phyloP scores from a whole-genome alignment of 2,113 vertebrate genomes.

The Cinclus cinclus region DNA sequence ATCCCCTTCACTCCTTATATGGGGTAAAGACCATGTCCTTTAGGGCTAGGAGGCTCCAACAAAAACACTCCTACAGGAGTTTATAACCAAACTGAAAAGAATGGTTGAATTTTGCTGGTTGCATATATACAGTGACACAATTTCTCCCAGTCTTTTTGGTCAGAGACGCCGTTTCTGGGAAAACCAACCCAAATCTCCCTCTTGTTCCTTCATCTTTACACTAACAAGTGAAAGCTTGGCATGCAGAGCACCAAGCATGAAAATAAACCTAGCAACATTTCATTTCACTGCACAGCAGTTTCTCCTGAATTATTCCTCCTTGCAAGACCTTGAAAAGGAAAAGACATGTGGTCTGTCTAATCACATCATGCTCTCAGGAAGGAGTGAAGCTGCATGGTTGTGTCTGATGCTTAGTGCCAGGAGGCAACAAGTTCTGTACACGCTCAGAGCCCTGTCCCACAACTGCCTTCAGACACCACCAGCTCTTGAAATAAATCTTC shows the following conservation, averaged over 20 bases:
- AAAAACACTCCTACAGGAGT: not conserved
- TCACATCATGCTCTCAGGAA: not conserved
- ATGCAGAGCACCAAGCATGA: not conserved
- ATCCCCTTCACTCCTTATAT: not conserved
- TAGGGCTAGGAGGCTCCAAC: not conserved
- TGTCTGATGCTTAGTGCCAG: not conserved
- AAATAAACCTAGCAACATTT: not conserved
- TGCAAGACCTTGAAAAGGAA: not conserved
- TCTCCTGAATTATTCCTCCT: not conserved
- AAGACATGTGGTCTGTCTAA: accelerated
- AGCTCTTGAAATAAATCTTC: not conserved
- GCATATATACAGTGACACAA: not conserved
- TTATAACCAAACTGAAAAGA: conserved; percentile 21
- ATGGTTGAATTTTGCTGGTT: not conserved
- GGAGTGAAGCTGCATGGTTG: accelerated
- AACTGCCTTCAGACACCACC: not conserved
- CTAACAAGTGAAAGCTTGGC: not conserved
- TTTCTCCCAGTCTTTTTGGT: not conserved
- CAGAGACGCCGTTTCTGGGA: not conserved
- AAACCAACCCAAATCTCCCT: not conserved
- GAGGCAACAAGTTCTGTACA: not conserved
- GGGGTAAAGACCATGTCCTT: not conserved
- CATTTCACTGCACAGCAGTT: not conserved
- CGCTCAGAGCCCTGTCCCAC: not conserved
- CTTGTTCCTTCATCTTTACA: not conserved